These are phyloP conservation scores for Carduelis carduelis DNA, from an alignment of 2,797 vertebrate species.

Conservation along the genomic window DNA sequence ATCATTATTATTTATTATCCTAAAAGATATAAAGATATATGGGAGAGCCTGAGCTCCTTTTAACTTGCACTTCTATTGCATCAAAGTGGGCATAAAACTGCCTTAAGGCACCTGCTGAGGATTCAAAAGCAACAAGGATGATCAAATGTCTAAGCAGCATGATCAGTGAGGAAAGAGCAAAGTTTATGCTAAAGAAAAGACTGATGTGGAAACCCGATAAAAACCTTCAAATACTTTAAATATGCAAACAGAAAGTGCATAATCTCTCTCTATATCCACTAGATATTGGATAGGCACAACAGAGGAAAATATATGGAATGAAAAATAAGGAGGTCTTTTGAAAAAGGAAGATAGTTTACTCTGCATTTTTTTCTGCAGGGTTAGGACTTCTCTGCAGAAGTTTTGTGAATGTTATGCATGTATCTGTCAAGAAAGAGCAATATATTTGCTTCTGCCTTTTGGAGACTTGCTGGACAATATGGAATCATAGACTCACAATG, in stretches of 20 bases:
- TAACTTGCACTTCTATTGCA: slow-evolving; percentile 35
- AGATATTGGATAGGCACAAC: neutral
- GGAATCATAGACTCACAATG: neutral
- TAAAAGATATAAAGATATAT: slow-evolving; percentile 59
- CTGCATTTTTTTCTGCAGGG: neutral
- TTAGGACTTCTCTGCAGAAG: neutral
- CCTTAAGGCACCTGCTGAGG: slow-evolving; percentile 39
- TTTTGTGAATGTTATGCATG: accelerated
- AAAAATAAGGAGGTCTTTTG: neutral
- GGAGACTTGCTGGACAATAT: neutral
- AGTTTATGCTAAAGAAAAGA: slow-evolving; percentile 12
- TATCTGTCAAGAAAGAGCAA: neutral
- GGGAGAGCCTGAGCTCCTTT: slow-evolving; percentile 14
- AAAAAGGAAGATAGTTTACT: neutral
- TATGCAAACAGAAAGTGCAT: neutral
- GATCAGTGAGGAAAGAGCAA: slow-evolving; percentile 13
- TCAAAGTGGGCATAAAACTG: slow-evolving; percentile 48
- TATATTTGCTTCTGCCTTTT: neutral
- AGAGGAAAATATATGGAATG: neutral
- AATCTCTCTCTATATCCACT: neutral
- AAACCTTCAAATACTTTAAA: slow-evolving; percentile 3
- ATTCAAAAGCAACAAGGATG: slow-evolving; percentile 46
- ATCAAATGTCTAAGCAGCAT: slow-evolving; percentile 42
- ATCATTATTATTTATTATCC: slow-evolving; percentile 63
- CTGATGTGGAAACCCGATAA: neutral